Percentiles rank a stretch among this genome's conserved stretches.
Conservation (phyloP, 2,888 invertebrate species). For the Orthosia cruda region DNA sequence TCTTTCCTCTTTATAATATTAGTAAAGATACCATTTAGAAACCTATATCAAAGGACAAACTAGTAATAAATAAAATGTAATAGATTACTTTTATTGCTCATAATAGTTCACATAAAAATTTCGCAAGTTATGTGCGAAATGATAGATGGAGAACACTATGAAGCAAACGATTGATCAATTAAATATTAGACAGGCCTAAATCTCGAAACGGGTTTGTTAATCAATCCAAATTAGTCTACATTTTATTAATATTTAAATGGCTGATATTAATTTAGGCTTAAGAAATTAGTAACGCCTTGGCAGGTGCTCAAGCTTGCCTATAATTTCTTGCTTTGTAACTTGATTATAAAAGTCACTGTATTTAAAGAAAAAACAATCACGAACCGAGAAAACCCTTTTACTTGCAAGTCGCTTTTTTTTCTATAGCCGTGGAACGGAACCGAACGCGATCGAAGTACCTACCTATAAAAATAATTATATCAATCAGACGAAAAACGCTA, state of each 20-base stretch:
- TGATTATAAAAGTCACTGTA: too few species aligned
- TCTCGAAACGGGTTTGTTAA: conserved; percentile 49
- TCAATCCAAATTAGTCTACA: conserved; percentile 46
- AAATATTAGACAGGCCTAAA: conserved; percentile 31
- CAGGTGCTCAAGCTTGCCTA: conserved; percentile 33
- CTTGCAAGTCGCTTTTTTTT: too few species aligned
- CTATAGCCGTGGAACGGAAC: too few species aligned
- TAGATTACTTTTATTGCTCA: conserved; percentile 21
- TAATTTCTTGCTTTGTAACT: conserved; percentile 33
- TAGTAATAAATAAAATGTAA: conserved; percentile 27
- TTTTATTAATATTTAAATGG: conserved; percentile 56
- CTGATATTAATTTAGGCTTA: conserved; percentile 46
- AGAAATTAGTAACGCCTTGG: conserved; percentile 38
- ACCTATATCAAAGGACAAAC: conserved; percentile 9
- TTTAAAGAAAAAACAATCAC: too few species aligned
- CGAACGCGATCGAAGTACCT: too few species aligned
- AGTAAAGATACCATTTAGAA: conserved; percentile 7
- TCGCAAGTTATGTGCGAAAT: conserved; percentile 41
- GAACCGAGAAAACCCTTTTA: too few species aligned
- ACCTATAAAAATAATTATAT: too few species aligned
- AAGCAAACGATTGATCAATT: conserved; percentile 41
- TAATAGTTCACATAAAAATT: conserved; percentile 22
- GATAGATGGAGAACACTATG: conserved; percentile 22
- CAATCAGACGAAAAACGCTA: too few species aligned
- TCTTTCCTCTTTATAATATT: too few species aligned